A percentile compares a stretch with the other conserved stretches of the same genome.
These are phyloP conservation scores for Drosophila repleta DNA, from an alignment of 1,140 invertebrate genomes.

Conservation along the genomic window DNA sequence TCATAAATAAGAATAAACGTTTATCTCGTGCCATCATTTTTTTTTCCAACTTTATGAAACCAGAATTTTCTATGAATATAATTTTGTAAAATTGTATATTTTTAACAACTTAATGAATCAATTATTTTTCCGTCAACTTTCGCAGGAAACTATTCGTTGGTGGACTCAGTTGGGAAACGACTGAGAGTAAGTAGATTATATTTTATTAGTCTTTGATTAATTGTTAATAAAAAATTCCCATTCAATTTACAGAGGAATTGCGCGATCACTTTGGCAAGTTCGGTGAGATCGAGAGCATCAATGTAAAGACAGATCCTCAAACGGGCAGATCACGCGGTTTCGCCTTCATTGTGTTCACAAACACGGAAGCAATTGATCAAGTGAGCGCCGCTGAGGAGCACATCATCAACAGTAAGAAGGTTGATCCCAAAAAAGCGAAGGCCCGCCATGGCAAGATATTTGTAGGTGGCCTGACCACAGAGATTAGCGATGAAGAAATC, in stretches of 20 bases:
- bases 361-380: conserved; percentile 94
- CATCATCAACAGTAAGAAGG: conserved; percentile 96
- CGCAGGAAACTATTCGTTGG: conserved; percentile 99
- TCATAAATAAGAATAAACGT: conserved; percentile 56
- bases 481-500: conserved; percentile 96
- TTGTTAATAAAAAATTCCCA: neutral
- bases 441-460: conserved; percentile 97
- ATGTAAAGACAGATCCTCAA: conserved; percentile 96
- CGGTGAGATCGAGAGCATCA: conserved; percentile 96
- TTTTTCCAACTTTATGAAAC: conserved; percentile 27
- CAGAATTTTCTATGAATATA: conserved; percentile 38
- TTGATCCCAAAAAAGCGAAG: conserved; percentile 97
- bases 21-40: conserved; percentile 27
- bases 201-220: neutral
- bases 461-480: conserved; percentile 95
- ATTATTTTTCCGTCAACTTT: conserved; percentile 72
- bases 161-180: conserved; percentile 98
- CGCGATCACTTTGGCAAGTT: conserved; percentile 95
- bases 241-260: conserved; percentile 92
- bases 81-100: neutral
- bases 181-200: conserved; percentile 92
- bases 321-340: conserved; percentile 96
- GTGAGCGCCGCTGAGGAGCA: conserved; percentile 94
- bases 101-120: conserved; percentile 37
- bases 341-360: conserved; percentile 97